phyloP scores from a whole-genome alignment of 2,113 vertebrate genomes.

The Notothenia rossii region DNA sequence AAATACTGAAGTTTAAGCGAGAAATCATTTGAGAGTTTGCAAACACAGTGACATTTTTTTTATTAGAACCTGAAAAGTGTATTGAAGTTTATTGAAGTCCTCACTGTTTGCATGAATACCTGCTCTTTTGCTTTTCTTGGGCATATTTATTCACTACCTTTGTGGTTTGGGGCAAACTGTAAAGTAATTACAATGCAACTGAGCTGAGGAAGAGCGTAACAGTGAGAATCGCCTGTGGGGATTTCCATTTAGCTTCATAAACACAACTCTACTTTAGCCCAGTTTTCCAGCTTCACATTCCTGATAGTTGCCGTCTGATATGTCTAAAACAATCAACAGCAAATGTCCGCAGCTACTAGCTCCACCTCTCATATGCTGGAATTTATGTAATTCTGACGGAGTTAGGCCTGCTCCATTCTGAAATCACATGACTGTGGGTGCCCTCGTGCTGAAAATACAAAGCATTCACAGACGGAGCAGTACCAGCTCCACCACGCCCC shows the following conservation, averaged over 20 bases:
- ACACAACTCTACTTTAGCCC: not conserved
- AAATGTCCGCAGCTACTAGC: conserved; percentile 8
- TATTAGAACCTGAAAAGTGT: not conserved
- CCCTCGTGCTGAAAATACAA: conserved; percentile 56
- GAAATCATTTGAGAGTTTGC: not conserved
- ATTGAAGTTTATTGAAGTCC: not conserved
- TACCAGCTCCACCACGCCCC: not conserved
- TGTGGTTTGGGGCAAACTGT: not conserved
- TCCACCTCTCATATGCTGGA: conserved; percentile 20
- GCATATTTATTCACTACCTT: conserved; percentile 5
- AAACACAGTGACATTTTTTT: not conserved
- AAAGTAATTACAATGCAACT: not conserved
- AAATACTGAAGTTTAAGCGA: not conserved
- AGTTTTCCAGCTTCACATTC: not conserved
- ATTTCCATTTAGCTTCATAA: not conserved
- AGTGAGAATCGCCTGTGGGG: not conserved
- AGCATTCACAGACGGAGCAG: conserved; percentile 39
- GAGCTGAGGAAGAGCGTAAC: not conserved
- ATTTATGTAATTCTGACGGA: conserved; percentile 66
- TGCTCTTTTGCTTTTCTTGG: not conserved
- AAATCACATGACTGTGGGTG: conserved; percentile 72
- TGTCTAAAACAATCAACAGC: conserved; percentile 11
- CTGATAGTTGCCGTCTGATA: conserved; percentile 19
- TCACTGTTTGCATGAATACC: not conserved
- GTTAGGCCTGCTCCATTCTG: conserved; percentile 52